phyloP scores from a whole-genome alignment of 2,797 vertebrate genomes.

The Myioborus miniatus region DNA sequence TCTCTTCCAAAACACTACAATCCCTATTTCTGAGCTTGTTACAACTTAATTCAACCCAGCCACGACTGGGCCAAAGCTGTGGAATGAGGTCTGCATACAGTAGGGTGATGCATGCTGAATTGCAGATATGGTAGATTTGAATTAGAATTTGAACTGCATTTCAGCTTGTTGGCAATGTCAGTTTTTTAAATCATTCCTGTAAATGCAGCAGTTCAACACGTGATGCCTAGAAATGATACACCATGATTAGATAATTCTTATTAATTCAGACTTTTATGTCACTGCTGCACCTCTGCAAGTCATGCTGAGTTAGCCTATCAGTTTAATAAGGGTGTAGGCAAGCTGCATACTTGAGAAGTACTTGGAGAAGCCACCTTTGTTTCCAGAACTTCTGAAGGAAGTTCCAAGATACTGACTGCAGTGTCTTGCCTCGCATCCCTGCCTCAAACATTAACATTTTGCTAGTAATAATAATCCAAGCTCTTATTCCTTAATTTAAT shows the following conservation, averaged over 20 bases:
- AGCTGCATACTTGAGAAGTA: not conserved
- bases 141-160: not conserved
- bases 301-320: not conserved
- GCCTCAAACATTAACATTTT: constrained; percentile 49
- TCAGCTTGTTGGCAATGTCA: not conserved
- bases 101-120: not conserved
- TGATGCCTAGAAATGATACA: not conserved
- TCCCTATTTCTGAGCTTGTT: not conserved
- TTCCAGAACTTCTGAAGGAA: not conserved
- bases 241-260: not conserved
- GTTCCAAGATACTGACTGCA: constrained; percentile 34
- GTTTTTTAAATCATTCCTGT: not conserved
- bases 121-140: not conserved
- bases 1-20: not conserved
- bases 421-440: constrained; percentile 11
- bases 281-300: not conserved
- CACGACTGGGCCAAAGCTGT: not conserved
- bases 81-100: not conserved
- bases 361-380: not conserved
- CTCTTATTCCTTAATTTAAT: constrained; percentile 55
- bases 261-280: not conserved
- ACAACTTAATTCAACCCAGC: not conserved
- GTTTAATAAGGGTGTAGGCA: not conserved
- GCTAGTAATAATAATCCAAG: constrained; percentile 42
- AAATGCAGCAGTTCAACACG: not conserved